A percentile compares a stretch with the other conserved stretches of the same genome.
These are phyloP conservation scores for Yoshiicerus persimilis DNA, from an alignment of 1,140 invertebrate genomes.

Conservation along the genomic window DNA sequence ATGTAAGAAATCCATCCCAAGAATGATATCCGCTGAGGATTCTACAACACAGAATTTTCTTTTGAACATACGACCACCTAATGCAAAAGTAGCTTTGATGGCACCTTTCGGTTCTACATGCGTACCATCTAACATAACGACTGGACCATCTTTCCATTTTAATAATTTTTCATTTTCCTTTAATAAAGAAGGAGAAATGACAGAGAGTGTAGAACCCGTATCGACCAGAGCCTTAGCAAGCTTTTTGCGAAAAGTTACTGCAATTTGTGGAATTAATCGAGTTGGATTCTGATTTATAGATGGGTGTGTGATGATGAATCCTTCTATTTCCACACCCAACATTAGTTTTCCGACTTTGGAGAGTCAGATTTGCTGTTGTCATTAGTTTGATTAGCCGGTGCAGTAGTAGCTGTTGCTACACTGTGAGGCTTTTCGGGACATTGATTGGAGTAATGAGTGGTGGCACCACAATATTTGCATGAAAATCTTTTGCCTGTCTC, in stretches of 20 bases:
- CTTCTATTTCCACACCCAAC: not conserved
- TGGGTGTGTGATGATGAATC: not conserved
- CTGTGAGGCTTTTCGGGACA: not conserved
- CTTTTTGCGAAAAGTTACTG: not conserved
- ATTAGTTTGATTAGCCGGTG: not conserved
- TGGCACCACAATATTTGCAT: not conserved
- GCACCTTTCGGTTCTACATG: not conserved
- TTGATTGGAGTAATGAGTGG: not conserved
- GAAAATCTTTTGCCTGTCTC: not conserved
- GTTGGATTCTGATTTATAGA: not conserved
- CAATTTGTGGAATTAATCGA: not conserved
- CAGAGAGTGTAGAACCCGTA: not conserved
- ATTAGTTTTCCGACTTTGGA: not conserved
- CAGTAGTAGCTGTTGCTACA: not conserved
- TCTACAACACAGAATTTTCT: not conserved
- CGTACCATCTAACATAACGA: not conserved
- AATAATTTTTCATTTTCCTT: not conserved
- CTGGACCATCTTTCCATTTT: not conserved
- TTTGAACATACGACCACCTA: not conserved
- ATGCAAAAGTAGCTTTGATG: not conserved
- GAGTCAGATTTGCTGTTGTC: not conserved
- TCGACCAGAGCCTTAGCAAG: not conserved
- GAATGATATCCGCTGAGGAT: not conserved
- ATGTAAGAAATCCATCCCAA: slow-evolving; percentile 29
- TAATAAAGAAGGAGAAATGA: not conserved